A percentile compares a stretch with the other conserved stretches of the same genome.
Evolutionary conservation across 2,888 invertebrate genomes (phyloP).

Genomic region (Hyles lineata): DNA sequence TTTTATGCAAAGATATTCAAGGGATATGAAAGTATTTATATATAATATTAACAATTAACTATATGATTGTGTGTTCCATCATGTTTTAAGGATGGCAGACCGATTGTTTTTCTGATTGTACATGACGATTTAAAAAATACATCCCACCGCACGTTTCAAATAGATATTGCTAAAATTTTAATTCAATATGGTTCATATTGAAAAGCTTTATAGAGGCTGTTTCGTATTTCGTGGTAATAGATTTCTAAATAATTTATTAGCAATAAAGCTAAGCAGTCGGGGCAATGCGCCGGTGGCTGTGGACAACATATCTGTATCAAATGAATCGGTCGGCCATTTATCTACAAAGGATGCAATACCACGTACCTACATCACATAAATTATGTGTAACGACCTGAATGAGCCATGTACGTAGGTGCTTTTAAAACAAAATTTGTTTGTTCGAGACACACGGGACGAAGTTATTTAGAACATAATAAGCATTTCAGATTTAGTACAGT

Average conservation of each 20-base stretch:
- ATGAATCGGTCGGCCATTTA: conserved; percentile 29
- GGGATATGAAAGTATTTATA: too few species aligned
- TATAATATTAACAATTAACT: too few species aligned
- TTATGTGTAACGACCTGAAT: conserved; percentile 29
- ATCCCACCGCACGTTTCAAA: not conserved
- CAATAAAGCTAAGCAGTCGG: not conserved
- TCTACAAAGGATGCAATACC: conserved; percentile 35
- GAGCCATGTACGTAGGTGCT: conserved; percentile 10
- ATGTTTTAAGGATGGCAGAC: too few species aligned
- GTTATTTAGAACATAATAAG: not conserved
- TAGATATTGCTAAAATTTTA: not conserved
- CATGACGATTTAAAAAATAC: not conserved
- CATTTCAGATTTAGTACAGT: not conserved
- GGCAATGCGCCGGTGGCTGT: not conserved
- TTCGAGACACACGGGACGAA: not conserved
- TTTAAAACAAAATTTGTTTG: conserved; percentile 21
- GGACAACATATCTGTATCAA: not conserved
- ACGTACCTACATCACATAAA: conserved; percentile 32
- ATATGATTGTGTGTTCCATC: too few species aligned
- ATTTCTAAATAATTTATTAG: not conserved
- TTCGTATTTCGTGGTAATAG: not conserved
- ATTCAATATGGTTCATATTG: not conserved
- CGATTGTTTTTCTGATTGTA: too few species aligned
- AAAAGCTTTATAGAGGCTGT: not conserved
- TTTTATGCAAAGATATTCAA: too few species aligned